phyloP scores from a whole-genome alignment of 2,797 vertebrate species.

The Onychomys torridus region DNA sequence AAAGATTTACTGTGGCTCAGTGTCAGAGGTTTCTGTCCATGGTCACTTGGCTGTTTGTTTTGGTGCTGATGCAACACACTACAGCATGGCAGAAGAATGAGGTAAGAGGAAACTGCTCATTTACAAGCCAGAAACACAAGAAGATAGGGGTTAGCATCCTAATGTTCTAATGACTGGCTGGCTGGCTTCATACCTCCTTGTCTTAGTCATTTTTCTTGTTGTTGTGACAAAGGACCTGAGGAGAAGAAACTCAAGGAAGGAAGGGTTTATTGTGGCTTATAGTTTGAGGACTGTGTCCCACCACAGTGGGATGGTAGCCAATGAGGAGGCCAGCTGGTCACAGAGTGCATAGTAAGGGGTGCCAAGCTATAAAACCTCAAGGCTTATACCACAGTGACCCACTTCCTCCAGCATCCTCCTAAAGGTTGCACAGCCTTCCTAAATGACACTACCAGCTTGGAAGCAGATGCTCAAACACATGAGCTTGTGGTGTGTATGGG shows the following conservation, averaged over 20 bases:
- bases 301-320: not conserved
- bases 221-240: not conserved
- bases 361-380: not conserved
- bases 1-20: not conserved
- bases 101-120: not conserved
- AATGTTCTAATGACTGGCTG: not conserved
- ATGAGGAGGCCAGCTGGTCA: not conserved
- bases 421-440: not conserved
- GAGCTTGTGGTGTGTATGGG: not conserved
- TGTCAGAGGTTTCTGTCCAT: not conserved
- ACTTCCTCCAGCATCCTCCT: not conserved
- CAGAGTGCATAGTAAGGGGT: not conserved
- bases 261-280: not conserved
- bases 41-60: no score
- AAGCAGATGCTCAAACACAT: not conserved
- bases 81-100: not conserved
- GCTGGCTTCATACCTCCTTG: not conserved
- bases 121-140: no score
- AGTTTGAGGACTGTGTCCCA: not conserved
- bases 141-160: not conserved
- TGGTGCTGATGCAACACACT: not conserved
- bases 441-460: not conserved
- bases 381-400: not conserved
- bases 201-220: not conserved
- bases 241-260: not conserved